Evolutionary conservation across 2,888 invertebrate species (phyloP), one percentile per base, ranked within the genome.

Genomic region (Trichacis sp.): DNA sequence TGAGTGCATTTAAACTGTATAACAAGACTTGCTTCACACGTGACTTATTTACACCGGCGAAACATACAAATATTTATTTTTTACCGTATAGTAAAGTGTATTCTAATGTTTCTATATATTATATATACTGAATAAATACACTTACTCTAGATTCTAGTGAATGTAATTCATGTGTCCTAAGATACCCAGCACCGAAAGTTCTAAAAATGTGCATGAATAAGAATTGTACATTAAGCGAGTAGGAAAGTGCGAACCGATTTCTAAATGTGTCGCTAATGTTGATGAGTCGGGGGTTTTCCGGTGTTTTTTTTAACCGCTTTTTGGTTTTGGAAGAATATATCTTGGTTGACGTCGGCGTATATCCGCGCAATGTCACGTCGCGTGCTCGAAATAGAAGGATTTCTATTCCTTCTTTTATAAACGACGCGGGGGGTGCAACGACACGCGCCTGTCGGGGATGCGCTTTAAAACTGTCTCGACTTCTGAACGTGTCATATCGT

Each of bases 361-460:
- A 11, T 46, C 50, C 49, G 59, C 58, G 53, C 50, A 54, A 69
- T 58, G 61, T 73, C 71, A 56, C 30, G 69, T 74, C 74, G 70
- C 76, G 78, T 73, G 81, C 79, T 78, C 66, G 69, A 81, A 81
- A 80, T 81, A 80, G 81, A 77, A 69, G 46, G 38, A 57, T 68
- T 73, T 76, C 24, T 24, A 24, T 24, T 24, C 67, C 69, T 64
- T 69, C 60, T 54, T 64, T 63, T 67, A 61, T 71, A 50, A 68
- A 61, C 78, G 49, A 77, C 67, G 77, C 74, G 71, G 79, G 80
- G 81, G 81, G 79, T 78, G 77, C 73, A 76, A 75, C 75, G 78
- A 75, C 79, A 75, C 74, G 71, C 68, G 67, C 64, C 72, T 53
- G 53, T 69, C 60, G 57, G 24, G 59, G 54, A 33, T 59, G 63